Evolutionary conservation across 30 jellyfish, hydroid and myxozoan genomes (phyloP).

Genomic region (Hydra vulgaris): DNA sequence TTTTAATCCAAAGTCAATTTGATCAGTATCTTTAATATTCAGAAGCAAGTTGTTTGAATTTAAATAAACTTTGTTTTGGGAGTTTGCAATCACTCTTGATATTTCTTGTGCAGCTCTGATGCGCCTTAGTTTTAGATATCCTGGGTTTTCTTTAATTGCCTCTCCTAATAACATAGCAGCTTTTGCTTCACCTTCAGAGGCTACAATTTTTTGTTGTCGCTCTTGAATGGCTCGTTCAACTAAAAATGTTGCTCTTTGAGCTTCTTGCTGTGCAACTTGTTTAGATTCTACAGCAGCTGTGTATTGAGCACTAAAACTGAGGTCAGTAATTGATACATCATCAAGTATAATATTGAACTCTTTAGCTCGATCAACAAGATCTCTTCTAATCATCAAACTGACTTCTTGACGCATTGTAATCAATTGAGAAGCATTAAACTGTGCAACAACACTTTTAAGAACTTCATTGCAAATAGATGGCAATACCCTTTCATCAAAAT

Average conservation of each 20-base stretch:
- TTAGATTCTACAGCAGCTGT: constrained; percentile 99
- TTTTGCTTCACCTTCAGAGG: constrained; percentile 98
- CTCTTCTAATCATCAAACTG: constrained; percentile 81
- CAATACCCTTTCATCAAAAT: constrained; percentile 87
- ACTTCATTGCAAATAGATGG: constrained; percentile 99
- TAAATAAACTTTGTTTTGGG: constrained; percentile 72
- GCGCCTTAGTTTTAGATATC: constrained; percentile 79
- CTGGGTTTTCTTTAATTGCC: constrained; percentile 89
- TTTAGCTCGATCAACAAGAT: constrained; percentile 82
- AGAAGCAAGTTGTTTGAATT: constrained; percentile 72
- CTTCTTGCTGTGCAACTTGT: constrained; percentile 99
- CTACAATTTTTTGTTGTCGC: constrained; percentile 93
- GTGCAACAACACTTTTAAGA: constrained; percentile 96
- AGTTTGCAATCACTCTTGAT: constrained; percentile 81
- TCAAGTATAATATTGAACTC: constrained; percentile 82
- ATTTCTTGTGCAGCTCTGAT: constrained; percentile 97
- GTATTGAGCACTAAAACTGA: constrained; percentile 91
- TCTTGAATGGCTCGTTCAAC: constrained; percentile 98
- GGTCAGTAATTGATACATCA: constrained; percentile 96
- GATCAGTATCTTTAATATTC: constrained; percentile 72
- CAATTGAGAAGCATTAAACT: constrained; percentile 98
- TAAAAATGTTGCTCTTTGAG: constrained; percentile 92
- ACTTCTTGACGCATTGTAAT: constrained; percentile 99
- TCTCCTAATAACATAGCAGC: constrained; percentile 92
- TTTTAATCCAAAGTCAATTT: constrained; percentile 44